Percentiles rank a stretch among this genome's conserved stretches.
These are phyloP conservation scores for Drosophila melanica DNA, from an alignment of 1,140 invertebrate genomes.

Conservation along the genomic window DNA sequence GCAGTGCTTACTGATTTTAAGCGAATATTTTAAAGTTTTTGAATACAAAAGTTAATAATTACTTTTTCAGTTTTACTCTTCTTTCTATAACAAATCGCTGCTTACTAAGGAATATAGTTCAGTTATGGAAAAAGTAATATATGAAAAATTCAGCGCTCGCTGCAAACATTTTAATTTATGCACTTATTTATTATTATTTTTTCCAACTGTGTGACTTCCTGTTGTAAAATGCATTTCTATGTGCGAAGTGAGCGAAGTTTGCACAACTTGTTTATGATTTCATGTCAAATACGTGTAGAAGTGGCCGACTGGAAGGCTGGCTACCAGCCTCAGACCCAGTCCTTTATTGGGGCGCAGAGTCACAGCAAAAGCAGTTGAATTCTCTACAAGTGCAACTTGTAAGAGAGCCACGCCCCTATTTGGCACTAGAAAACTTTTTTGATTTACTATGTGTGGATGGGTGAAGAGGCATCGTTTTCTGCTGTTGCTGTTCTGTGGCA, in stretches of 20 bases:
- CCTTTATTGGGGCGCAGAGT: slow-evolving; percentile 9
- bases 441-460: slow-evolving; percentile 62
- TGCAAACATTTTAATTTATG: slow-evolving; percentile 76
- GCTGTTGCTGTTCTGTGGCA: slow-evolving; percentile 15
- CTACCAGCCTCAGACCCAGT: not conserved
- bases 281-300: slow-evolving; percentile 76
- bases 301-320: slow-evolving; percentile 36
- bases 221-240: slow-evolving; percentile 69
- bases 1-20: too few species aligned
- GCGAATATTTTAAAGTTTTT: too few species aligned
- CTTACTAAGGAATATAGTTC: not conserved
- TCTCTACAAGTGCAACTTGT: slow-evolving; percentile 63
- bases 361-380: slow-evolving; percentile 56
- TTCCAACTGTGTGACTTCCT: slow-evolving; percentile 62
- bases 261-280: slow-evolving; percentile 79
- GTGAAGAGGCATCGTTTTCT: slow-evolving; percentile 16
- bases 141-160: slow-evolving; percentile 21
- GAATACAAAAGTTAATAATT: not conserved
- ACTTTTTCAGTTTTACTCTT: not conserved
- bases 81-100: slow-evolving; percentile 1
- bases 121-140: slow-evolving; percentile 18
- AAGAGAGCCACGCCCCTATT: slow-evolving; percentile 54
- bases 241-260: slow-evolving; percentile 56
- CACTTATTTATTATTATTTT: slow-evolving; percentile 44
- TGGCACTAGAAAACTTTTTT: slow-evolving; percentile 72